phyloP scores from a whole-genome alignment of 2,888 invertebrate species.

The Papilio elwesi region DNA sequence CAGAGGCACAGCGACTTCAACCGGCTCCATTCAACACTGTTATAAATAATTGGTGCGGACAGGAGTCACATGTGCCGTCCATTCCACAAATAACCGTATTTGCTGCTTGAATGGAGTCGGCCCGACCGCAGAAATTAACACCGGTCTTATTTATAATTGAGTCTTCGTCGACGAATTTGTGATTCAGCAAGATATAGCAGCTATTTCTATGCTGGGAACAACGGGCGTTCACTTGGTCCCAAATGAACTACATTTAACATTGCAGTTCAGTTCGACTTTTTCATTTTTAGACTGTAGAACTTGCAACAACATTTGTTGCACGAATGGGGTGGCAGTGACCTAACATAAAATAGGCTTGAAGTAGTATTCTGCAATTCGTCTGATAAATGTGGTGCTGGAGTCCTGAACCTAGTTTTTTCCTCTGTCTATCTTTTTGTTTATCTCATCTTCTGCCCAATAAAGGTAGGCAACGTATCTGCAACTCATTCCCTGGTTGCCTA shows the following conservation, averaged over 20 bases:
- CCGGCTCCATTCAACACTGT: slow-evolving; percentile 32
- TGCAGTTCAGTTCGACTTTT: not conserved
- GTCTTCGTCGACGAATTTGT: slow-evolving; percentile 1
- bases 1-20: slow-evolving; percentile 1
- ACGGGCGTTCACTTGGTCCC: not conserved
- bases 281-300: no score
- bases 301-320: no score
- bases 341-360: no score
- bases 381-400: no score
- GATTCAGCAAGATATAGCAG: slow-evolving; percentile 6
- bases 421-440: no score
- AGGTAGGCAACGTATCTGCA: no score
- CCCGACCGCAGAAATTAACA: slow-evolving; percentile 38
- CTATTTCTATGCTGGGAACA: not conserved
- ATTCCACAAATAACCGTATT: slow-evolving; percentile 30
- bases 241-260: not conserved
- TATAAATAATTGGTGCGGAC: slow-evolving; percentile 36
- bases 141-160: slow-evolving; percentile 32
- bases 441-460: no score
- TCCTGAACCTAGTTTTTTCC: no score
- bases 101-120: slow-evolving; percentile 28
- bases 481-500: no score
- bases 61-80: slow-evolving; percentile 28
- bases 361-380: no score
- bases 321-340: no score